Evolutionary conservation across 2,113 vertebrate genomes (phyloP).

Genomic region (Clarias batrachus): DNA sequence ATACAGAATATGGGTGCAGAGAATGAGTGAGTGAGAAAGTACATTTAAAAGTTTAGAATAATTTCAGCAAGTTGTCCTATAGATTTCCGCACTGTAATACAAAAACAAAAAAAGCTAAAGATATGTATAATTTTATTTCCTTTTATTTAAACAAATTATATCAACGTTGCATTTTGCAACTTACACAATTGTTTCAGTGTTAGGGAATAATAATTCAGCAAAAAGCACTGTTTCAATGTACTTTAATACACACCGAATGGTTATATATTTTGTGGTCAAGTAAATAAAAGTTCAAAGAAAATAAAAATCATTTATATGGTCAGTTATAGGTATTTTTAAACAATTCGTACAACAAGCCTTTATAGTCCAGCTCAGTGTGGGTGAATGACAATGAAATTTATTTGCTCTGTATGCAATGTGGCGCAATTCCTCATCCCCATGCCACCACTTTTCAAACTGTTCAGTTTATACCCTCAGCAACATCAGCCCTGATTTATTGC

Average conservation of each 20-base stretch:
- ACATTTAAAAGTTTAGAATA: neutral
- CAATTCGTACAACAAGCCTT: neutral
- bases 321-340: neutral
- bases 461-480: conserved; percentile 35
- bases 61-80: neutral
- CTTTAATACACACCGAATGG: neutral
- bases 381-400: conserved; percentile 17
- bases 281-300: neutral
- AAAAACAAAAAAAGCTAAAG: neutral
- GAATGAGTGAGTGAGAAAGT: too few relatives aligned
- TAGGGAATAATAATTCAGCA: neutral
- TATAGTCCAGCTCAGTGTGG: neutral
- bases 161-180: neutral
- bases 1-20: too few relatives aligned
- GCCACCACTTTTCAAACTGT: conserved; percentile 32
- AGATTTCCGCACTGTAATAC: neutral
- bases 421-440: conserved; percentile 15
- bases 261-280: neutral
- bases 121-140: neutral
- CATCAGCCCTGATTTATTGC: conserved; percentile 46
- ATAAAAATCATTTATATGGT: neutral
- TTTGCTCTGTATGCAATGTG: neutral
- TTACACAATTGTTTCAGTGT: neutral
- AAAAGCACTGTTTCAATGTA: neutral
- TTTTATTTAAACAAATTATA: neutral